phyloP scores from a whole-genome alignment of 2,113 vertebrate species.

The Piaya cayana region DNA sequence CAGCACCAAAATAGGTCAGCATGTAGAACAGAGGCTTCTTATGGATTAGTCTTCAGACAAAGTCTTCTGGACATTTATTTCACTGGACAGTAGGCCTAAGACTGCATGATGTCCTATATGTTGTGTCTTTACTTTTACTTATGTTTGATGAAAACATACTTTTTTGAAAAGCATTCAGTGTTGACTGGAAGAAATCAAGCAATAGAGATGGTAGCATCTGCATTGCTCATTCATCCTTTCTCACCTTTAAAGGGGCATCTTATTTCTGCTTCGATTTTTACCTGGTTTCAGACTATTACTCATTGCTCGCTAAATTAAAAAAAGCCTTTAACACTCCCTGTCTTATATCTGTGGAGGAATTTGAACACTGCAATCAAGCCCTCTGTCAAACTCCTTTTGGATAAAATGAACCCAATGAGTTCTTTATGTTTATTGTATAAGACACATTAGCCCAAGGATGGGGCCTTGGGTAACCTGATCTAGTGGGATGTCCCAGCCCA shows the following conservation, averaged over 20 bases:
- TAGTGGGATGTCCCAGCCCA: too few species aligned
- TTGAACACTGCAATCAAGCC: background rate
- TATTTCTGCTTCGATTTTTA: background rate
- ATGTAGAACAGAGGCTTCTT: background rate
- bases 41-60: background rate
- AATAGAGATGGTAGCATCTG: background rate
- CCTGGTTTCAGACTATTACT: background rate
- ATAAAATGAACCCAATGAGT: background rate
- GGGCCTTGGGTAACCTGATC: too few species aligned
- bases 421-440: background rate
- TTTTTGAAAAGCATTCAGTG: background rate
- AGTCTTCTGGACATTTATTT: background rate
- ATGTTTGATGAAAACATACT: background rate
- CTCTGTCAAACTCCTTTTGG: background rate
- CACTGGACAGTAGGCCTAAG: background rate
- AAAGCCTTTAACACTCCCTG: background rate
- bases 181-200: background rate
- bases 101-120: background rate
- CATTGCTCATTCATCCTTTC: background rate
- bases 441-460: background rate
- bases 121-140: background rate
- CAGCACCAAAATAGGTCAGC: fast-evolving
- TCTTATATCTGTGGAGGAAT: background rate
- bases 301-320: background rate
- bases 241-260: fast-evolving